These are phyloP conservation scores for Tauraco hartlaubi DNA, from an alignment of 2,797 vertebrate genomes.

Conservation along the genomic window DNA sequence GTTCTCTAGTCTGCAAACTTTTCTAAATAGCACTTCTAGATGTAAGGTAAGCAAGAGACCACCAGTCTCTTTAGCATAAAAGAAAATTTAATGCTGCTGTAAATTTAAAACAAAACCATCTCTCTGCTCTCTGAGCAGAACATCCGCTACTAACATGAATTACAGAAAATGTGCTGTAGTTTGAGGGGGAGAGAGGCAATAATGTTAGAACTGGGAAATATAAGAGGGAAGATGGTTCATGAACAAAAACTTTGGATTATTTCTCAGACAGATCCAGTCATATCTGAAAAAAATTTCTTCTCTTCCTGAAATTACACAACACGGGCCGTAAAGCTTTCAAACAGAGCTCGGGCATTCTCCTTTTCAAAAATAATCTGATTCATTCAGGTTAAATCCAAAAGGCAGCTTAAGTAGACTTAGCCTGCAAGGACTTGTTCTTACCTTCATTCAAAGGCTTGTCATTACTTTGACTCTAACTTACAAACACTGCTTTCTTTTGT, in stretches of 20 bases:
- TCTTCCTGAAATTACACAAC: constrained; percentile 25
- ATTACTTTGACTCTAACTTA: constrained; percentile 37
- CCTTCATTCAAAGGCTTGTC: constrained; percentile 21
- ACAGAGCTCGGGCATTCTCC: background rate
- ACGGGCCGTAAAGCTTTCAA: constrained; percentile 18
- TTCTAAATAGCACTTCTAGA: constrained; percentile 67
- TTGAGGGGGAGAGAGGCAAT: background rate
- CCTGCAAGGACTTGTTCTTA: constrained; percentile 1
- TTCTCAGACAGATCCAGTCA: constrained; percentile 42
- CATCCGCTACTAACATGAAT: constrained; percentile 12
- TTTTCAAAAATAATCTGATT: background rate
- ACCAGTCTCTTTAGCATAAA: background rate
- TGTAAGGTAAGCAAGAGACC: constrained; percentile 22
- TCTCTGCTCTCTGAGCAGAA: constrained; percentile 40
- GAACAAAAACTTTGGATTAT: constrained; percentile 31
- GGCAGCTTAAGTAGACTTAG: constrained; percentile 30
- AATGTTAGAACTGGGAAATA: constrained; percentile 19
- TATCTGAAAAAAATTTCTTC: background rate
- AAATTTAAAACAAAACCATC: constrained; percentile 46
- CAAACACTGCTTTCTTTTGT: constrained; percentile 39
- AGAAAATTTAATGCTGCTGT: constrained; percentile 26
- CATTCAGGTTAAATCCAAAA: constrained; percentile 57
- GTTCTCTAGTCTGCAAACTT: constrained; percentile 43
- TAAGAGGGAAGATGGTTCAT: constrained; percentile 4
- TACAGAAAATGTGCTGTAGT: background rate